Evolutionary conservation across 1,140 invertebrate species (phyloP), one percentile per base, ranked within the genome.

Genomic region (Brachionus rubens): DNA sequence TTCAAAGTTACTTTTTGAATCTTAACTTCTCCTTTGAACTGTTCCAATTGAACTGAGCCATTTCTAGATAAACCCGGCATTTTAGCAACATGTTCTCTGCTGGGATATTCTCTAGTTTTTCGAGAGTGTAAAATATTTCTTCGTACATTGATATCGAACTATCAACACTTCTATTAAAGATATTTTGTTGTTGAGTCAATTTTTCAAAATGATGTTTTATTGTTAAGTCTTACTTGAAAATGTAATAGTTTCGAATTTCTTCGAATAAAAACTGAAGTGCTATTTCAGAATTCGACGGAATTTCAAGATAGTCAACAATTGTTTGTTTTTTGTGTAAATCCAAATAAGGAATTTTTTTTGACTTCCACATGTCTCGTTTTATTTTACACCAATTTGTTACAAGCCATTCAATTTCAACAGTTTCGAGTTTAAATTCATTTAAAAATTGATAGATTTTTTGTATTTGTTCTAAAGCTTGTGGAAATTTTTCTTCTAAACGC

Each of bases 361-460:
- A 65, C 21, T 50, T 48, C 26, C 50, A 40, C 26, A 21, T 72
- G 14, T 72, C 68, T 30, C 68, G 24, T 41, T 72, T 72, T 50
- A 72, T 72, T 16, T 72, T 72, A 33, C 46, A 72, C 68, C 68
- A 72, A 72, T 50, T 50, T 36, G 33, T 50, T 4, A 72, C 46
- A 2, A 72, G 3, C 68, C 46, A 50, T 12, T 54, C 68, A 3
- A 72, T 12, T 40, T 50, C 28, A 14, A 10, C 41, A 1, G 21
- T 28, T 19, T 10, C 16, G 10, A 50, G 24, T 40, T 24, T 4
- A 50, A 12, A 50, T 24, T 72, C 68, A n/a, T 21, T 54, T 10
- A 48, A 50, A 54, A 72, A 72, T 14, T 33, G 6, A 26, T 52
- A 72, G 5, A 50, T 30, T 41, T 50, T 30, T 36, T 54, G 40